Evolutionary conservation across 2,888 invertebrate genomes (phyloP).

Genomic region (Rhabditoides inermis): DNA sequence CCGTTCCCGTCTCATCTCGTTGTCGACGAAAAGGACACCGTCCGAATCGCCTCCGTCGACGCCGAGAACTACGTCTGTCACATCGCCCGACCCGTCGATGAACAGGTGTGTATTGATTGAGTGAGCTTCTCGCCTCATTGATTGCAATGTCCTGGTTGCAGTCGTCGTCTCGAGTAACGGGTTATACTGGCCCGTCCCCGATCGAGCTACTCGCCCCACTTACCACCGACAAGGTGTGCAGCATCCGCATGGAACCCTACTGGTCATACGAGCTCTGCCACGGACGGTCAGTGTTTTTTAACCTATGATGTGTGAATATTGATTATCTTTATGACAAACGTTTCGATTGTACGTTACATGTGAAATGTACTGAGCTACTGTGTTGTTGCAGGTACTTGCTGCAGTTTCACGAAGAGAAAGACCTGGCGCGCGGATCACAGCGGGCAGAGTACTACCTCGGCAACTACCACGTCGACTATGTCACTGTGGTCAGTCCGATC

Average conservation of each 20-base stretch:
- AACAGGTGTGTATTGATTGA: too few relatives aligned
- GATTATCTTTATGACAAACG: slow-evolving; percentile 73
- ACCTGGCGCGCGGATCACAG: slow-evolving; percentile 4
- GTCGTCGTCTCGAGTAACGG: too few relatives aligned
- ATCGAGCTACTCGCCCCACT: slow-evolving; percentile 24
- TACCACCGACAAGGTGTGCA: slow-evolving; percentile 36
- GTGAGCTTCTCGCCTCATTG: too few relatives aligned
- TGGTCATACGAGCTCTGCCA: slow-evolving; percentile 47
- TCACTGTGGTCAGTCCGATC: slow-evolving; percentile 11
- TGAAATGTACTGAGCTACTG: too few relatives aligned
- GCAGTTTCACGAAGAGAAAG: slow-evolving; percentile 81
- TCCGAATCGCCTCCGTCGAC: too few relatives aligned
- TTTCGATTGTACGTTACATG: too few relatives aligned
- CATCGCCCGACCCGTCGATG: too few relatives aligned
- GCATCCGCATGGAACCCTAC: slow-evolving; percentile 54
- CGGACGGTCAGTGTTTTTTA: slow-evolving; percentile 19
- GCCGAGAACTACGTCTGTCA: too few relatives aligned
- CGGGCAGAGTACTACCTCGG: slow-evolving; percentile 48
- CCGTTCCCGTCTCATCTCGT: too few relatives aligned
- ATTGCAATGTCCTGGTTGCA: too few relatives aligned
- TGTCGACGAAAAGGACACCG: too few relatives aligned
- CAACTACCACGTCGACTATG: slow-evolving; percentile 25
- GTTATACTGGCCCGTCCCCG: slow-evolving; percentile 13
- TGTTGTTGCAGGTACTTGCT: slow-evolving; percentile 86
- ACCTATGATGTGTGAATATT: background rate